These are phyloP conservation scores for Gallinago solitaria DNA, from an alignment of 2,797 vertebrate genomes.

Conservation along the genomic window DNA sequence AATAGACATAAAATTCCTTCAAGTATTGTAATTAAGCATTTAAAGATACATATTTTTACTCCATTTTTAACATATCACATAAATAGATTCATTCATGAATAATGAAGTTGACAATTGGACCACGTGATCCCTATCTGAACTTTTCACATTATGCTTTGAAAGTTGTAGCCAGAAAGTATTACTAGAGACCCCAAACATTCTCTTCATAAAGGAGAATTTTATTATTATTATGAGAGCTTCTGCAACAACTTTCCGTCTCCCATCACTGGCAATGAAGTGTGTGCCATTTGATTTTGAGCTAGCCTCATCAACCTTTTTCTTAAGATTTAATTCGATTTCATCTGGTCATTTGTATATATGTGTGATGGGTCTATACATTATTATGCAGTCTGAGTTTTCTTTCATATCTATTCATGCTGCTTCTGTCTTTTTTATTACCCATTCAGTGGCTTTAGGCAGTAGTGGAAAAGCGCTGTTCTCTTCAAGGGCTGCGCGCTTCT, in stretches of 20 bases:
- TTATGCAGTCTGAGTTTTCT: background rate
- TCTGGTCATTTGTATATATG: background rate
- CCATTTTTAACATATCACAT: background rate
- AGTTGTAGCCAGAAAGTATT: background rate
- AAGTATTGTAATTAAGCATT: background rate
- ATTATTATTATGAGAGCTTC: background rate
- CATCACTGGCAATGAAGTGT: background rate
- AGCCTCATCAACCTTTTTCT: background rate
- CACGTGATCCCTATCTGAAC: background rate
- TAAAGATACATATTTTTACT: background rate
- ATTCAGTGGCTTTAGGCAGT: background rate
- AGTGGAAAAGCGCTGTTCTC: background rate
- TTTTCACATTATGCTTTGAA: background rate
- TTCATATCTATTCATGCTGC: background rate
- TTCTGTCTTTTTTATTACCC: background rate
- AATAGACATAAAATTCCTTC: background rate
- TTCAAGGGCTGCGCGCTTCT: background rate
- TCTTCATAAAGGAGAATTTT: background rate
- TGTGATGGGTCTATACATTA: background rate
- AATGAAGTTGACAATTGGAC: background rate
- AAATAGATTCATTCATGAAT: background rate
- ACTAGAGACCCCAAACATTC: background rate
- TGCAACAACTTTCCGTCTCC: background rate
- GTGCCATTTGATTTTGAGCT: background rate
- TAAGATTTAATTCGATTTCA: background rate